phyloP scores from a whole-genome alignment of 2,888 invertebrate species.

The Drosophila falleni region DNA sequence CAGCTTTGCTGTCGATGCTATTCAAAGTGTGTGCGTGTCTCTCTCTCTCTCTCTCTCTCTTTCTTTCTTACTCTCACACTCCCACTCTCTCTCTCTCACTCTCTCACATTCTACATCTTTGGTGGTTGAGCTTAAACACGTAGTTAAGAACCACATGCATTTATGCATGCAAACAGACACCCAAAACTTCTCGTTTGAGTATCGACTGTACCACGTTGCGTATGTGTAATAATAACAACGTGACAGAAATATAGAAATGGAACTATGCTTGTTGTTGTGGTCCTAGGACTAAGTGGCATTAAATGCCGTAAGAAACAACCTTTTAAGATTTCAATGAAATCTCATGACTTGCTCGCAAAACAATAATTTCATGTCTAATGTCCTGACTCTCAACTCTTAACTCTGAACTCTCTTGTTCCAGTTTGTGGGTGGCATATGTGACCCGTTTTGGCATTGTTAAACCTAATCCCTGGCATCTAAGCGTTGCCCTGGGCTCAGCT shows the following conservation, averaged over 20 bases:
- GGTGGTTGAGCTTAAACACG: conserved; percentile 68
- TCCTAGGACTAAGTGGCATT: conserved; percentile 61
- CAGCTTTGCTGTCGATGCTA: conserved; percentile 9
- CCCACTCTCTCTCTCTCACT: too few species aligned
- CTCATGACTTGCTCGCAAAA: conserved; percentile 26
- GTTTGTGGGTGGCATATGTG: not conserved
- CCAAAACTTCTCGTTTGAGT: conserved; percentile 22
- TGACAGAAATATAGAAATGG: conserved; percentile 65
- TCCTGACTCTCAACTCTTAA: not conserved
- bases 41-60: not conserved
- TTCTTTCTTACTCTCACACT: too few species aligned
- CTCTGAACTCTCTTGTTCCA: not conserved
- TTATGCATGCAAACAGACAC: conserved; percentile 51
- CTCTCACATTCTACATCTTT: not conserved
- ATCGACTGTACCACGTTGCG: conserved; percentile 50
- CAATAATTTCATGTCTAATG: conserved; percentile 49
- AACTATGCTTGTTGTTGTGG: not conserved
- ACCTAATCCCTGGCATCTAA: conserved; percentile 50
- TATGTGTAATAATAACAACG: conserved; percentile 75
- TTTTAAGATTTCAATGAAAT: conserved; percentile 66
- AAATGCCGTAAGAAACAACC: conserved; percentile 64
- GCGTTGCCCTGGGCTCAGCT: conserved; percentile 10
- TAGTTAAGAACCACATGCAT: conserved; percentile 63
- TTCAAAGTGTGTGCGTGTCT: conserved; percentile 10
- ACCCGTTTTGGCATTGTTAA: conserved; percentile 23